These are phyloP conservation scores for Phengaris arion DNA, from an alignment of 2,888 invertebrate species.

Conservation along the genomic window DNA sequence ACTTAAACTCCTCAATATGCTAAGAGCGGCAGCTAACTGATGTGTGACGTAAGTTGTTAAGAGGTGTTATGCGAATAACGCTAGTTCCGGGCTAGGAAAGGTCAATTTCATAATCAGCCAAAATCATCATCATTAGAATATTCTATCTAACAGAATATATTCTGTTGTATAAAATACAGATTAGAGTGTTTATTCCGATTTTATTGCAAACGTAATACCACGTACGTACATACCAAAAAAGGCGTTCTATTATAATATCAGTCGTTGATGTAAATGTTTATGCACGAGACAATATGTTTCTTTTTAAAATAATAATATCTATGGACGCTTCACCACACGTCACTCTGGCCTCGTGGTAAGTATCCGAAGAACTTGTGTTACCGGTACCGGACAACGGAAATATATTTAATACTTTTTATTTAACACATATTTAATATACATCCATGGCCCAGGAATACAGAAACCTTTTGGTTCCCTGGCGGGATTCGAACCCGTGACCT, in stretches of 20 bases:
- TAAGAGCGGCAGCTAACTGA: slow-evolving; percentile 31
- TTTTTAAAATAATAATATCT: too few relatives aligned
- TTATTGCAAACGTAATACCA: neutral
- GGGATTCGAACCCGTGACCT: too few relatives aligned
- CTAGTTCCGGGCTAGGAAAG: slow-evolving; percentile 44
- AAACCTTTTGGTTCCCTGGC: too few relatives aligned
- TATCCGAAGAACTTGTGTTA: too few relatives aligned
- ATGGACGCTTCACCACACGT: too few relatives aligned
- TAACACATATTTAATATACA: too few relatives aligned
- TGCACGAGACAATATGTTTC: too few relatives aligned
- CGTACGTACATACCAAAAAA: neutral
- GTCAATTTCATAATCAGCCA: slow-evolving; percentile 45
- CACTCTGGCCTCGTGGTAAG: too few relatives aligned
- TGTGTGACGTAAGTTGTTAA: slow-evolving; percentile 38
- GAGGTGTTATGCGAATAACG: slow-evolving; percentile 45
- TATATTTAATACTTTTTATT: too few relatives aligned
- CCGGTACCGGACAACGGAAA: too few relatives aligned
- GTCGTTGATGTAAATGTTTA: neutral
- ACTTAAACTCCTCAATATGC: neutral
- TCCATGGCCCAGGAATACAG: too few relatives aligned
- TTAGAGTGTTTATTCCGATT: neutral
- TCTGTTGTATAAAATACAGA: slow-evolving; percentile 5
- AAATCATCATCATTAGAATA: neutral
- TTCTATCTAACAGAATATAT: neutral
- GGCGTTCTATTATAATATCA: too few relatives aligned